Percentiles rank a stretch among this genome's conserved stretches.
These are phyloP conservation scores for Etheostoma cragini DNA, from an alignment of 2,113 vertebrate genomes.

Conservation along the genomic window DNA sequence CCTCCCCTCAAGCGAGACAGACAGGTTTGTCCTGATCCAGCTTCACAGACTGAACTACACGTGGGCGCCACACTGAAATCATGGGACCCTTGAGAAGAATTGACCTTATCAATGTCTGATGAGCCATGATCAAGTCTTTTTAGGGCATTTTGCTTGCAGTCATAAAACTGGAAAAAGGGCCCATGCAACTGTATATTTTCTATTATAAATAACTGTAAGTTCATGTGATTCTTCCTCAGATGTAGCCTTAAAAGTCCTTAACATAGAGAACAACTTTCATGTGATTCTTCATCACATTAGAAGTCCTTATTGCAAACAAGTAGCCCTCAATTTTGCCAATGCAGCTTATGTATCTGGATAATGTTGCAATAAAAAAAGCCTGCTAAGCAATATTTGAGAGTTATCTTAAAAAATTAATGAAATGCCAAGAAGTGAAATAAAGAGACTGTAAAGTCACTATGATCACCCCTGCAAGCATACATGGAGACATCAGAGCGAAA, in stretches of 20 bases:
- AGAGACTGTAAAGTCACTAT: neutral
- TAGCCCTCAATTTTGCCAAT: neutral
- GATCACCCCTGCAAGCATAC: neutral
- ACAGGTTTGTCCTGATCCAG: slow-evolving; percentile 65
- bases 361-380: neutral
- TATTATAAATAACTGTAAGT: too few species aligned
- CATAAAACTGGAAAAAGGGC: neutral
- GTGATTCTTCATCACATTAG: neutral
- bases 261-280: neutral
- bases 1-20: slow-evolving; percentile 38
- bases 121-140: neutral
- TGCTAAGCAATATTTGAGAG: neutral
- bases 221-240: neutral
- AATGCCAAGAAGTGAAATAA: neutral
- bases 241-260: neutral
- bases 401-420: neutral
- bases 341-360: neutral
- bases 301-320: neutral
- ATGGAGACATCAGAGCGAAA: neutral
- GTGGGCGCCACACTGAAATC: slow-evolving; percentile 33
- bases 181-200: too few species aligned
- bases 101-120: neutral
- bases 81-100: neutral
- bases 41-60: slow-evolving; percentile 18
- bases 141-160: neutral